Evolutionary conservation across 2,113 vertebrate genomes (phyloP).

Genomic region (Dolichotis patagonum): DNA sequence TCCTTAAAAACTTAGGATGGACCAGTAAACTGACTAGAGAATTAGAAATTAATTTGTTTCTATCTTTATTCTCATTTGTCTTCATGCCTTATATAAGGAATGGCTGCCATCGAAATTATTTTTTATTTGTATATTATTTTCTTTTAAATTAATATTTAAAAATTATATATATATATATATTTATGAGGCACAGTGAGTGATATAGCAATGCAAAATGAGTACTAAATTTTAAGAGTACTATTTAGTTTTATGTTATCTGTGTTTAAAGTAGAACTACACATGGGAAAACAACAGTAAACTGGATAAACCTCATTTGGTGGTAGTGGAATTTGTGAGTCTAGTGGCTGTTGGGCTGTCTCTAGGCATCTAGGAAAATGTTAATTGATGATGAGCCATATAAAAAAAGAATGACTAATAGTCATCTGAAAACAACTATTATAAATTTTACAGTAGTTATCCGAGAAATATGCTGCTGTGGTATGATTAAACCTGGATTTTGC

Average conservation of each 20-base stretch:
- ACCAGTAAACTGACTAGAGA: conserved; percentile 34
- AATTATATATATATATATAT: neutral
- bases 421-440: conserved; percentile 69
- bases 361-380: conserved; percentile 48
- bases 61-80: conserved; percentile 14
- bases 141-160: neutral
- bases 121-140: neutral
- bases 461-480: conserved; percentile 43
- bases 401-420: conserved; percentile 9
- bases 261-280: conserved; percentile 9
- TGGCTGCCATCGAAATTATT: neutral
- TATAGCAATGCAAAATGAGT: neutral
- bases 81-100: neutral
- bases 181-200: neutral
- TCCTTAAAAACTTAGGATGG: conserved; percentile 55
- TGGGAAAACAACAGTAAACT: conserved; percentile 23
- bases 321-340: neutral
- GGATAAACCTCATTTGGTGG: neutral
- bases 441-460: conserved; percentile 80
- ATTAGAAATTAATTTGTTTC: conserved; percentile 69
- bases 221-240: neutral
- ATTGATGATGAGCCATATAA: conserved; percentile 23
- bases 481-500: conserved; percentile 76
- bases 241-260: conserved; percentile 45
- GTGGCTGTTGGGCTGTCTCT: neutral